phyloP scores from a whole-genome alignment of 2,113 vertebrate genomes.

The Blennius ocellaris region DNA sequence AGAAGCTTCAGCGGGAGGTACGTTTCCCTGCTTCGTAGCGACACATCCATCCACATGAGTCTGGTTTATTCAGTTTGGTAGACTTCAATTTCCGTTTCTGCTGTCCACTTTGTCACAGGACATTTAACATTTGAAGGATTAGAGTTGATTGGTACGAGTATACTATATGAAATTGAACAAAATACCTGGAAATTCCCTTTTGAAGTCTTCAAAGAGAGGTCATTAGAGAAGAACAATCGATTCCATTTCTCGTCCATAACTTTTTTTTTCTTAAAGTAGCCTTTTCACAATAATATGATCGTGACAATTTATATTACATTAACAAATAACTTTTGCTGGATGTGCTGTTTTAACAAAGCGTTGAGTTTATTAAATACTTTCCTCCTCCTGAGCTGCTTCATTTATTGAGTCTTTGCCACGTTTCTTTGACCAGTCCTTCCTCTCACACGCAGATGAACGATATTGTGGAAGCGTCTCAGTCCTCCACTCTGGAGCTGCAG shows the following conservation, averaged over 20 bases:
- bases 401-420: neutral
- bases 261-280: too few species aligned
- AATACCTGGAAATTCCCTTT: too few species aligned
- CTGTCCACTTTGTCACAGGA: neutral
- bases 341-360: neutral
- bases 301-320: neutral
- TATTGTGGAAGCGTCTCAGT: constrained; percentile 88
- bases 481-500: constrained; percentile 90
- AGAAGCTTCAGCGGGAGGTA: constrained; percentile 94
- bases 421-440: too few species aligned
- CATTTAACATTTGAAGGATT: neutral
- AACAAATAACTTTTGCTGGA: neutral
- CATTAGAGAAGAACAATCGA: too few species aligned
- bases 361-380: constrained; percentile 1
- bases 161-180: too few species aligned
- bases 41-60: neutral
- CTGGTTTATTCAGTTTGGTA: neutral
- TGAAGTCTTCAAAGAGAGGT: too few species aligned
- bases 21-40: constrained; percentile 11
- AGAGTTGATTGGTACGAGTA: too few species aligned
- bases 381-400: neutral
- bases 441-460: constrained; percentile 87
- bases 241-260: neutral
- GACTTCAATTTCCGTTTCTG: neutral
- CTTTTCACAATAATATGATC: neutral